Percentiles rank a stretch among this genome's conserved stretches.
phyloP scores from a whole-genome alignment of 2,797 vertebrate species.

The Taenioides sp. region DNA sequence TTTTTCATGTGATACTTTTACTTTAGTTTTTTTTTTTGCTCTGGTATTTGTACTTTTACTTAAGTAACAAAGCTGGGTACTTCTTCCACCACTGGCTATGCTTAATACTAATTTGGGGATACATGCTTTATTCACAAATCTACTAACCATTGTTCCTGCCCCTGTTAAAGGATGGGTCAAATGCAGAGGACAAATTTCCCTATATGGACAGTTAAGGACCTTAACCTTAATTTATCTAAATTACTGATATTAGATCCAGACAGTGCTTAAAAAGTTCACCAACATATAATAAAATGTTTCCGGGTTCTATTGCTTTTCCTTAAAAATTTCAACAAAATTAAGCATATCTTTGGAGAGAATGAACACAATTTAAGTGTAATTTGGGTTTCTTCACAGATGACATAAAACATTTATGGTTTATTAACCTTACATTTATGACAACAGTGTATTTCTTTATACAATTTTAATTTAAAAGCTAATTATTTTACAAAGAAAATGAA shows the following conservation, averaged over 20 bases:
- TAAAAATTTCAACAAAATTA: neutral
- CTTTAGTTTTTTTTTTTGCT: too few species aligned
- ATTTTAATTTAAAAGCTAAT: neutral
- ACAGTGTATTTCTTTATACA: neutral
- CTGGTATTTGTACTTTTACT: too few species aligned
- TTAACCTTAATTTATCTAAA: neutral
- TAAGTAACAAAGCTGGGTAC: too few species aligned
- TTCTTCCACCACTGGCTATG: too few species aligned
- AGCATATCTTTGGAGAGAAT: too few species aligned
- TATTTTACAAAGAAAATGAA: neutral
- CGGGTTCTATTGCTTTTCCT: neutral
- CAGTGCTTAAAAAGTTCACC: neutral
- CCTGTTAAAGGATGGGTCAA: too few species aligned
- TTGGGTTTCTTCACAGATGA: neutral
- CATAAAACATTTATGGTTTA: neutral
- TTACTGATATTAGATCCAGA: neutral
- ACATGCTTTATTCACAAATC: neutral
- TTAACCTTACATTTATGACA: neutral
- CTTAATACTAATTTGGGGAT: neutral
- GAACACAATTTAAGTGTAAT: too few species aligned
- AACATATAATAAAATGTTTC: neutral
- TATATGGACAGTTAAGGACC: too few species aligned
- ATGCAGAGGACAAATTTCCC: too few species aligned
- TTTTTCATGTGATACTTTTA: too few species aligned
- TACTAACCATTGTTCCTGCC: too few species aligned